Conservation (phyloP, 2,797 vertebrate genomes). For the Sitta carolinensis region DNA sequence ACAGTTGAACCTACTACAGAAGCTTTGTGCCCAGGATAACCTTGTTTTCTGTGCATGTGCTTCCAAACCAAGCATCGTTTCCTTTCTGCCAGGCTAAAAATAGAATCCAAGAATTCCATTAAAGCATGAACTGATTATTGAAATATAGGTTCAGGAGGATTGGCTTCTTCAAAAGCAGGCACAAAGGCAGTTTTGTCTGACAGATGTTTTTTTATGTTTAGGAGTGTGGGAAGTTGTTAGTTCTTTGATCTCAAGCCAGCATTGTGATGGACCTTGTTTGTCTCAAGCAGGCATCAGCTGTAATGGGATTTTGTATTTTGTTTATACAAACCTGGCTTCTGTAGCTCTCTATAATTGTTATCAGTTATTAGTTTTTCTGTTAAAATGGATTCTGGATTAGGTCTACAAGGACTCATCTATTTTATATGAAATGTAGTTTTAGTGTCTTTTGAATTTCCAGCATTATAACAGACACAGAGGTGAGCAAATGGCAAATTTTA, state of each 20-base stretch:
- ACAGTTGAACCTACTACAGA: not conserved
- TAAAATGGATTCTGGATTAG: conserved; percentile 35
- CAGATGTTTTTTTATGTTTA: not conserved
- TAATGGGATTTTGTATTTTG: conserved; percentile 23
- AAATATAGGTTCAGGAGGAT: not conserved
- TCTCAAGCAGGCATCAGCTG: conserved; percentile 19
- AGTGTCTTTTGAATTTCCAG: not conserved
- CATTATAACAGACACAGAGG: conserved; percentile 17
- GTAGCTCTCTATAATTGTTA: not conserved
- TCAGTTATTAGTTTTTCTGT: conserved; percentile 22
- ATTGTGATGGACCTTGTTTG: conserved; percentile 38
- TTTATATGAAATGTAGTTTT: conserved; percentile 24
- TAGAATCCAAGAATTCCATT: conserved; percentile 20
- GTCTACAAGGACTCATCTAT: not conserved
- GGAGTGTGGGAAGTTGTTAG: not conserved
- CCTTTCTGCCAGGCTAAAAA: conserved; percentile 43
- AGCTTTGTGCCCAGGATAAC: conserved; percentile 33
- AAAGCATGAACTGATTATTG: conserved; percentile 22
- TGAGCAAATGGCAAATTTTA: not conserved
- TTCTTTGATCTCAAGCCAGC: conserved; percentile 42
- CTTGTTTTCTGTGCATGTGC: not conserved
- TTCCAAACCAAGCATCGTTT: conserved; percentile 10
- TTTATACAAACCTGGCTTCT: conserved; percentile 40
- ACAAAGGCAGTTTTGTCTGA: not conserved
- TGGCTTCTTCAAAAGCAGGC: not conserved